A percentile compares a stretch with the other conserved stretches of the same genome.
Conservation (phyloP, 2,113 vertebrate species). For the Siphamia tubifer region DNA sequence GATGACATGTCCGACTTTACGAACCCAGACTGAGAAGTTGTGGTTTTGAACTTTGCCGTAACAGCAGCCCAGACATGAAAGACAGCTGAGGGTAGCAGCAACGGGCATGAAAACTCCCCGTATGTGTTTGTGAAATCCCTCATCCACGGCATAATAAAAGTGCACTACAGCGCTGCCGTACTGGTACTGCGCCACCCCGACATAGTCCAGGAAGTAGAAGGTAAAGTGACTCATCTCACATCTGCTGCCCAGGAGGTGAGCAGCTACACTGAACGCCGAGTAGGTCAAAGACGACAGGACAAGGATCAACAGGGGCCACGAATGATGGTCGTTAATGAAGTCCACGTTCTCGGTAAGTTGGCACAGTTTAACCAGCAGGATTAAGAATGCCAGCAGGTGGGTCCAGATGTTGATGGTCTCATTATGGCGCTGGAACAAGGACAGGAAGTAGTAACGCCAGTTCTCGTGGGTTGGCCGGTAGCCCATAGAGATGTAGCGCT, state of each 20-base stretch:
- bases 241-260: constrained; percentile 88
- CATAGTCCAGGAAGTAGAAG: constrained; percentile 93
- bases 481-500: constrained; percentile 82
- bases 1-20: constrained; percentile 86
- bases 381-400: constrained; percentile 82
- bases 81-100: constrained; percentile 81
- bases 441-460: constrained; percentile 90
- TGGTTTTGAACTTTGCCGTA: constrained; percentile 85
- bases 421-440: constrained; percentile 89
- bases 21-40: constrained; percentile 61
- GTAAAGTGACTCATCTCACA: constrained; percentile 88
- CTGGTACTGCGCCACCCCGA: constrained; percentile 91
- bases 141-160: constrained; percentile 87
- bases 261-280: constrained; percentile 81
- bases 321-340: constrained; percentile 81
- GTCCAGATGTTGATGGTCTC: constrained; percentile 93
- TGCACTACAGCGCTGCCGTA: constrained; percentile 87
- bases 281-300: constrained; percentile 82
- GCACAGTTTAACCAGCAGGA: constrained; percentile 77
- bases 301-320: constrained; percentile 87
- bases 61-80: constrained; percentile 89
- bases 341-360: constrained; percentile 78
- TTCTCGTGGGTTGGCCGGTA: constrained; percentile 84
- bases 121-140: constrained; percentile 73
- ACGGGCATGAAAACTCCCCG: constrained; percentile 81